phyloP scores from a whole-genome alignment of 2,113 vertebrate genomes.

The Tragelaphus imberbis region DNA sequence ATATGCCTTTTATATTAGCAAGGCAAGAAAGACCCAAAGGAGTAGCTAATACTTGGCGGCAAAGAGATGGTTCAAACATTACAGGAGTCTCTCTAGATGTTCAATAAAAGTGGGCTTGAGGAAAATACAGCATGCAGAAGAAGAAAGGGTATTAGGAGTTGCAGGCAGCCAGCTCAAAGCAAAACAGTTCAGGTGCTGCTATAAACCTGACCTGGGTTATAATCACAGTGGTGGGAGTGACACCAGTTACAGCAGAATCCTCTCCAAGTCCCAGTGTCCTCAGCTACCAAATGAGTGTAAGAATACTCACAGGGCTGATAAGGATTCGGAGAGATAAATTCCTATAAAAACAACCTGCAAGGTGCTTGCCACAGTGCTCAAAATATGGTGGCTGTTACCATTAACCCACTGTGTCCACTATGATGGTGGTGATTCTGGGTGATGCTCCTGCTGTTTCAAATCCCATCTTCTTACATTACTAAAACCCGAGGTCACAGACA shows the following conservation, averaged over 20 bases:
- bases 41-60: neutral
- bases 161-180: neutral
- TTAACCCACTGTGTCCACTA: neutral
- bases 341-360: neutral
- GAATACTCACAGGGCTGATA: neutral
- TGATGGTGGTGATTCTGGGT: neutral
- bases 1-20: neutral
- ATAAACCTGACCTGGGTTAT: neutral
- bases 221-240: fast-evolving
- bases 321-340: neutral
- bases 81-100: neutral
- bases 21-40: neutral
- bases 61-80: neutral
- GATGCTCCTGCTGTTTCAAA: neutral
- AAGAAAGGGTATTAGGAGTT: neutral
- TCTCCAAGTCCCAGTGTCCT: neutral
- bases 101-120: neutral
- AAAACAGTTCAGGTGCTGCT: fast-evolving
- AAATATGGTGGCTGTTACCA: fast-evolving
- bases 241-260: neutral
- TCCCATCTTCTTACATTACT: neutral
- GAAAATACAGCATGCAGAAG: neutral
- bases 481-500: neutral
- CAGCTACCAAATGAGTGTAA: neutral
- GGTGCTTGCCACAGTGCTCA: neutral